Evolutionary conservation across 2,113 vertebrate species (phyloP).

Genomic region (Oreochromis aureus): DNA sequence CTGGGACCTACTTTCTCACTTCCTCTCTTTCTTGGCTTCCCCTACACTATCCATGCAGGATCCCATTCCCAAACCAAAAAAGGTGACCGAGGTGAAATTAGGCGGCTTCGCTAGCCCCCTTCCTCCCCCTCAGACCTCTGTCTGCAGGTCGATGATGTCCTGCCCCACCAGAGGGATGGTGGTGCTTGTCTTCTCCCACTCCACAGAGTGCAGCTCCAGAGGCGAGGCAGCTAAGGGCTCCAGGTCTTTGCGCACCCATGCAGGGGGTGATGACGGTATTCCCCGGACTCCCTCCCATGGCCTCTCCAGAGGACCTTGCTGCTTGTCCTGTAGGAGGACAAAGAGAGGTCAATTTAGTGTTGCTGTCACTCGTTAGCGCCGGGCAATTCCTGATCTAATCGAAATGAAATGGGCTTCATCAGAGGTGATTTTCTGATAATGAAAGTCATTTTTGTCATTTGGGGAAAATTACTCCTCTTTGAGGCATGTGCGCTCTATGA

Average conservation of each 20-base stretch:
- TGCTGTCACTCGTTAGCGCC: not conserved
- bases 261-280: slow-evolving; percentile 84
- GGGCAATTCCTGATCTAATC: slow-evolving; percentile 17
- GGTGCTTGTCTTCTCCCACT: slow-evolving; percentile 93
- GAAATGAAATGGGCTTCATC: slow-evolving; percentile 28
- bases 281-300: slow-evolving; percentile 94
- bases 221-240: slow-evolving; percentile 87
- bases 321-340: slow-evolving; percentile 82
- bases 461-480: slow-evolving; percentile 20
- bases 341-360: slow-evolving; percentile 18
- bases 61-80: slow-evolving; percentile 58
- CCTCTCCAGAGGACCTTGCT: slow-evolving; percentile 90
- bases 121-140: slow-evolving; percentile 86
- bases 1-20: slow-evolving; percentile 55
- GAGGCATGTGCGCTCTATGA: slow-evolving; percentile 43
- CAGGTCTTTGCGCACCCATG: slow-evolving; percentile 94
- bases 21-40: slow-evolving; percentile 29
- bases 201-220: slow-evolving; percentile 89
- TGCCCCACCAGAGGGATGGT: slow-evolving; percentile 95
- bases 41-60: slow-evolving; percentile 40
- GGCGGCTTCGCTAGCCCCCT: slow-evolving; percentile 36
- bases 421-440: slow-evolving; percentile 18
- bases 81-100: slow-evolving; percentile 63
- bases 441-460: slow-evolving; percentile 1
- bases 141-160: slow-evolving; percentile 98